phyloP scores from a whole-genome alignment of 1,140 invertebrate genomes.

The Dendroctonus ponderosae region DNA sequence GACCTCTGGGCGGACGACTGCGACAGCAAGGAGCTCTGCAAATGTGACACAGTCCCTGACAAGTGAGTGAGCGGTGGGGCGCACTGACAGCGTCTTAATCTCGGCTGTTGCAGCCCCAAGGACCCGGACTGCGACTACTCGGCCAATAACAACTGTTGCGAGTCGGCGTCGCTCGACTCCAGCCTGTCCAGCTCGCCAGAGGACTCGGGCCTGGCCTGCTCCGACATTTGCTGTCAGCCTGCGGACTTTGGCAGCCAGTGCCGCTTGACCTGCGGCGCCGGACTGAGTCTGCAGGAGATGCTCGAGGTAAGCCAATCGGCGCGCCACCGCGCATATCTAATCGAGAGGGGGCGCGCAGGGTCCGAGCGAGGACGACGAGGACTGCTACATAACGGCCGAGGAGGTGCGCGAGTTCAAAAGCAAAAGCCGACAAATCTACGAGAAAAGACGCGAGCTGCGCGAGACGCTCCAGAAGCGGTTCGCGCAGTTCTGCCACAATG shows the following conservation, averaged over 20 bases:
- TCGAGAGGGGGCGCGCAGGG: slow-evolving; percentile 34
- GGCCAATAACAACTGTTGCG: slow-evolving; percentile 69
- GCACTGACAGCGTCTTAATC: too few relatives aligned
- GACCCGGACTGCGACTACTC: slow-evolving; percentile 74
- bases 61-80: too few relatives aligned
- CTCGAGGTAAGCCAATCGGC: slow-evolving; percentile 57
- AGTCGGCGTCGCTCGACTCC: slow-evolving; percentile 61
- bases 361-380: slow-evolving; percentile 68
- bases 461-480: slow-evolving; percentile 79
- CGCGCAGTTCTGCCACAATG: slow-evolving; percentile 69
- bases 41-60: slow-evolving; percentile 34
- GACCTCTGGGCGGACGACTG: slow-evolving; percentile 40
- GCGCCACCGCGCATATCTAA: too few relatives aligned
- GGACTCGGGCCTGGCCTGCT: slow-evolving; percentile 81
- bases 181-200: slow-evolving; percentile 76
- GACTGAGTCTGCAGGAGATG: slow-evolving; percentile 67
- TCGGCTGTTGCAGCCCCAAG: too few relatives aligned
- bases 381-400: slow-evolving; percentile 82
- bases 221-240: slow-evolving; percentile 78
- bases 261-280: slow-evolving; percentile 52
- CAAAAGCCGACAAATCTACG: slow-evolving; percentile 68
- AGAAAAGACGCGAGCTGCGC: slow-evolving; percentile 77
- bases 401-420: slow-evolving; percentile 78
- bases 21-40: slow-evolving; percentile 35
- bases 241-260: slow-evolving; percentile 50